phyloP scores from a whole-genome alignment of 30 jellyfish, hydroid and myxozoan genomes.

The Hydractinia symbiolongicarpus region DNA sequence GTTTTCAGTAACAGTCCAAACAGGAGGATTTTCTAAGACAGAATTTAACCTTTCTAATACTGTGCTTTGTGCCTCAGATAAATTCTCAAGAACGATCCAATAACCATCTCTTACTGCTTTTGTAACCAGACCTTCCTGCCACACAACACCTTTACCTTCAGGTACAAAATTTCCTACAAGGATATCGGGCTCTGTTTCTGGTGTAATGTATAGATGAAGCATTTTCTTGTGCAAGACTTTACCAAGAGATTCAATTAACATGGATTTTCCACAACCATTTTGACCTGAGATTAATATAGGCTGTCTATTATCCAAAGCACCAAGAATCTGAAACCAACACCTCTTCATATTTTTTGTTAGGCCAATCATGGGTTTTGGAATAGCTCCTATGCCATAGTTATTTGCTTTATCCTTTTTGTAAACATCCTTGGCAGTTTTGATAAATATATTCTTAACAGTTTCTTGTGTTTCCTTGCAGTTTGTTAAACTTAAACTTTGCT shows the following conservation, averaged over 20 bases:
- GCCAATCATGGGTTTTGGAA: neutral
- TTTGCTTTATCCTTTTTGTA: neutral
- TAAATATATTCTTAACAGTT: neutral
- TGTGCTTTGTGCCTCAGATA: slow-evolving; percentile 31
- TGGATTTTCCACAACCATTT: slow-evolving; percentile 23
- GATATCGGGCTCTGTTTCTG: slow-evolving; percentile 13
- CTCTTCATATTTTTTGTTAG: slow-evolving; percentile 2
- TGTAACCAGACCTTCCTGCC: slow-evolving; percentile 10
- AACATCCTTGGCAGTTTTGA: neutral
- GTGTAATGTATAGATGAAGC: slow-evolving; percentile 14
- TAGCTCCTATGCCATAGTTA: neutral
- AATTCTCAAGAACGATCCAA: slow-evolving; percentile 13
- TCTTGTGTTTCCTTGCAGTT: neutral
- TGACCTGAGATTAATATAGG: slow-evolving; percentile 16
- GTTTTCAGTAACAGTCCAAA: slow-evolving; percentile 8
- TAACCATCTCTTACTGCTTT: slow-evolving; percentile 1
- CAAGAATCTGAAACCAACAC: slow-evolving; percentile 11
- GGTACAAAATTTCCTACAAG: slow-evolving; percentile 11
- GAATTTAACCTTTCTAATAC: slow-evolving; percentile 21
- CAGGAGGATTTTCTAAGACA: slow-evolving; percentile 12
- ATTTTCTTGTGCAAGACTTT: slow-evolving; percentile 8
- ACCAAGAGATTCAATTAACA: neutral
- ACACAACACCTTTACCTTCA: neutral
- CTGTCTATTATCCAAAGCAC: neutral
- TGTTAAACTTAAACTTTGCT: neutral